These are phyloP conservation scores for Pogonocherus hispidulus DNA, from an alignment of 2,888 invertebrate genomes.

Conservation along the genomic window DNA sequence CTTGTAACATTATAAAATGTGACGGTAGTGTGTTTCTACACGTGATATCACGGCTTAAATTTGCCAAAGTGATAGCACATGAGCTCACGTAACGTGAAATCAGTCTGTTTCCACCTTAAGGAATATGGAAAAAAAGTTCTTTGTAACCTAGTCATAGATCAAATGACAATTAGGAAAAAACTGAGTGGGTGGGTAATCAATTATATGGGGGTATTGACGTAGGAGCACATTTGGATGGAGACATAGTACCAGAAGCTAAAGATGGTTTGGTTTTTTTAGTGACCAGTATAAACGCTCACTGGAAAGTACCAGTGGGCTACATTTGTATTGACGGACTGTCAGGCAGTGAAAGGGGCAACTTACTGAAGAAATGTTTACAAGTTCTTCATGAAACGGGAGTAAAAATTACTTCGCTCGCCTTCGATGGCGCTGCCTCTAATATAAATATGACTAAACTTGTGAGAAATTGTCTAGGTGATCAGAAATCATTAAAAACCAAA, in stretches of 20 bases:
- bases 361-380: conserved; percentile 19
- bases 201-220: conserved; percentile 52
- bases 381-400: conserved; percentile 17
- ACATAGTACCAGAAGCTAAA: conserved; percentile 45
- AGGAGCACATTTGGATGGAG: conserved; percentile 48
- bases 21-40: no score
- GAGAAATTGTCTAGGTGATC: conserved; percentile 46
- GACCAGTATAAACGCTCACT: conserved; percentile 41
- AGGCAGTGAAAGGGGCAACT: conserved; percentile 13
- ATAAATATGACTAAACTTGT: conserved; percentile 45
- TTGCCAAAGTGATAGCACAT: no score
- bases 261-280: conserved; percentile 49
- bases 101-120: no score
- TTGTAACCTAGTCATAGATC: conserved; percentile 54
- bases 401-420: conserved; percentile 10
- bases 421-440: conserved; percentile 31
- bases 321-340: conserved; percentile 42
- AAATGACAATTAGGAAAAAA: conserved; percentile 54
- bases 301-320: conserved; percentile 50
- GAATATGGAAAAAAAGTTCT: conserved; percentile 30
- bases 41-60: no score
- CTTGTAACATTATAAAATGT: no score
- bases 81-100: no score
- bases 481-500: conserved; percentile 34
- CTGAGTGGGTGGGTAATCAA: conserved; percentile 51